Conservation (phyloP, 2,113 vertebrate genomes). For the Lucifuga dentata region DNA sequence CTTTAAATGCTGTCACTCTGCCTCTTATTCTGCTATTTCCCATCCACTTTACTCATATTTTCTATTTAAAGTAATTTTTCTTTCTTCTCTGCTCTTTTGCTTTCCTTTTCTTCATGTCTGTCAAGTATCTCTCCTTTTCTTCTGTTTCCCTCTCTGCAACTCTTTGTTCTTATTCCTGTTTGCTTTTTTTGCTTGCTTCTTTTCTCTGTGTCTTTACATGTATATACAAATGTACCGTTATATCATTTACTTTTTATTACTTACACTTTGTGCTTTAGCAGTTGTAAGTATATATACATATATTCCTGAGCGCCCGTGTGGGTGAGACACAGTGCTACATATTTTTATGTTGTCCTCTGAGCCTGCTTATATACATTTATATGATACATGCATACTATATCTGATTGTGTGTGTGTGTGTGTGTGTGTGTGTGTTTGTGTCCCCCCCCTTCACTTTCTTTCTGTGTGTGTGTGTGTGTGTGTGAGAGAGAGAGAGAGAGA, state of each 20-base stretch:
- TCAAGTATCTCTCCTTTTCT: neutral
- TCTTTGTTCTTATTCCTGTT: neutral
- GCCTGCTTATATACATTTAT: no score
- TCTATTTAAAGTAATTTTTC: constrained; percentile 38
- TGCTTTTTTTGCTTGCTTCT: constrained; percentile 12
- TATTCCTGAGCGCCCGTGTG: no score
- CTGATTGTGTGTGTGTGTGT: no score
- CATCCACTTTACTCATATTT: no score
- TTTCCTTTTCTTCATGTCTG: constrained; percentile 4
- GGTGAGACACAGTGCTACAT: no score
- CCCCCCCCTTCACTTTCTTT: neutral
- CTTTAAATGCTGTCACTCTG: no score
- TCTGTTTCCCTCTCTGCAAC: neutral
- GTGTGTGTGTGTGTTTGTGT: no score
- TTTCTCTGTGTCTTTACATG: neutral
- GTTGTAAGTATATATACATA: constrained; percentile 6
- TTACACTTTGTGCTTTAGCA: constrained; percentile 33
- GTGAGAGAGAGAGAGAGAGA: constrained; percentile 25
- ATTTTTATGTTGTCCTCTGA: no score
- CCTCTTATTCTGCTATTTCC: neutral
- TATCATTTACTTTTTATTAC: constrained; percentile 34
- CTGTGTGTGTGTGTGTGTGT: constrained; percentile 31
- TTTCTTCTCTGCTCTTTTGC: constrained; percentile 5
- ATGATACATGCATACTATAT: no score
- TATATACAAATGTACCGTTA: neutral